Evolutionary conservation across 2,888 invertebrate species (phyloP).

Genomic region (Chrysolina americana): DNA sequence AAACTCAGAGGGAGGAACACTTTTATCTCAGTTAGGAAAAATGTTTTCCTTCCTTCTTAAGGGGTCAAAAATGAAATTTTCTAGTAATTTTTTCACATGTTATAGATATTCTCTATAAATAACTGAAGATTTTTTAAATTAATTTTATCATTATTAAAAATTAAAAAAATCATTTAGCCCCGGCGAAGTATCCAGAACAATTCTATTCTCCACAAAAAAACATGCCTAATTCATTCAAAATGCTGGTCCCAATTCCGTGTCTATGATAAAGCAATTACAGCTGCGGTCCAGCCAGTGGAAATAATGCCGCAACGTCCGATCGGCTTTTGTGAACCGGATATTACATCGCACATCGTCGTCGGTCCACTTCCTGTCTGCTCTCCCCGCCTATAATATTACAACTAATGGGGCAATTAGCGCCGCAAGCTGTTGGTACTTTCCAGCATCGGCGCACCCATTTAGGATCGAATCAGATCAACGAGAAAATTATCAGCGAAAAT

Average conservation of each 20-base stretch:
- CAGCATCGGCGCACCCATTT: slow-evolving; percentile 25
- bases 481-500: slow-evolving; percentile 11
- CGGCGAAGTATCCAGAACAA: too few relatives aligned
- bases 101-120: too few relatives aligned
- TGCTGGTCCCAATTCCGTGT: slow-evolving; percentile 3
- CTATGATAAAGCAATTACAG: slow-evolving; percentile 32
- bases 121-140: too few relatives aligned
- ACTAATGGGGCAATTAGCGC: slow-evolving; percentile 41
- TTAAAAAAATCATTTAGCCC: too few relatives aligned
- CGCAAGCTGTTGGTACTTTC: slow-evolving; percentile 28
- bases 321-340: slow-evolving; percentile 44
- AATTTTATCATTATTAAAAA: too few relatives aligned
- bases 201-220: not conserved
- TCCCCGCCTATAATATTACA: slow-evolving; percentile 40
- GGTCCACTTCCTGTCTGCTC: slow-evolving; percentile 34
- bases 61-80: too few relatives aligned
- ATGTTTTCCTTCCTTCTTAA: too few relatives aligned
- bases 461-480: not conserved
- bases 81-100: too few relatives aligned
- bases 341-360: slow-evolving; percentile 39
- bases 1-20: too few relatives aligned
- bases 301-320: slow-evolving; percentile 38
- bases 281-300: slow-evolving; percentile 39
- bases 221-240: not conserved
- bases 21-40: too few relatives aligned